phyloP scores from a whole-genome alignment of 2,888 invertebrate genomes.

The Cactoblastis cactorum region DNA sequence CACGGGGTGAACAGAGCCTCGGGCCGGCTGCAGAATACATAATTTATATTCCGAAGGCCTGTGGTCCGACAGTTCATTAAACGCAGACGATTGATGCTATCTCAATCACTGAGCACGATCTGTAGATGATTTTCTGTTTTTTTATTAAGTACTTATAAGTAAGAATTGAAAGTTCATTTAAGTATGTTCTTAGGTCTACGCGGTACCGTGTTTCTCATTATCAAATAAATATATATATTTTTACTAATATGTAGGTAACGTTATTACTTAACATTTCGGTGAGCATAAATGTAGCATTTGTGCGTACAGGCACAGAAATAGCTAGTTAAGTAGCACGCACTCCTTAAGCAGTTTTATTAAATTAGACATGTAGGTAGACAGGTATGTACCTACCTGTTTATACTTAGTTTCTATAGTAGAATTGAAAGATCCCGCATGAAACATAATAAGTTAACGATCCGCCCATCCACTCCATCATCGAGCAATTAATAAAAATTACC shows the following conservation, averaged over 20 bases:
- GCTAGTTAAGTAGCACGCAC: too few species aligned
- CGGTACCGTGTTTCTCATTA: too few species aligned
- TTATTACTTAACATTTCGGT: too few species aligned
- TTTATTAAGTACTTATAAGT: neutral
- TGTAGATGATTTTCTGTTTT: neutral
- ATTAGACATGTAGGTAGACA: neutral
- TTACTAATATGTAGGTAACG: too few species aligned
- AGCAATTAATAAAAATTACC: conserved; percentile 75
- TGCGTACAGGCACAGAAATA: too few species aligned
- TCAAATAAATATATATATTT: too few species aligned
- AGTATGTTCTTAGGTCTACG: neutral
- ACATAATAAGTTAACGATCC: conserved; percentile 39
- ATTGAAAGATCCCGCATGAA: conserved; percentile 56
- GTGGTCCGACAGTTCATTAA: neutral
- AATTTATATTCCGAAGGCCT: neutral
- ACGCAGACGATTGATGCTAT: conserved; percentile 3
- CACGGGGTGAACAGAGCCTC: neutral
- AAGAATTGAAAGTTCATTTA: neutral
- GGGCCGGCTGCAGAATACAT: neutral
- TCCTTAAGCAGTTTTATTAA: too few species aligned
- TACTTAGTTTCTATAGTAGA: neutral
- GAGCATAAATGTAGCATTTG: too few species aligned
- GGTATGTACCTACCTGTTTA: neutral
- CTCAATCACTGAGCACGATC: neutral
- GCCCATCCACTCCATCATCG: conserved; percentile 56